Base-by-base conservation (phyloP, 1,140 invertebrate genomes). In the Laupala kohalensis region DNA sequence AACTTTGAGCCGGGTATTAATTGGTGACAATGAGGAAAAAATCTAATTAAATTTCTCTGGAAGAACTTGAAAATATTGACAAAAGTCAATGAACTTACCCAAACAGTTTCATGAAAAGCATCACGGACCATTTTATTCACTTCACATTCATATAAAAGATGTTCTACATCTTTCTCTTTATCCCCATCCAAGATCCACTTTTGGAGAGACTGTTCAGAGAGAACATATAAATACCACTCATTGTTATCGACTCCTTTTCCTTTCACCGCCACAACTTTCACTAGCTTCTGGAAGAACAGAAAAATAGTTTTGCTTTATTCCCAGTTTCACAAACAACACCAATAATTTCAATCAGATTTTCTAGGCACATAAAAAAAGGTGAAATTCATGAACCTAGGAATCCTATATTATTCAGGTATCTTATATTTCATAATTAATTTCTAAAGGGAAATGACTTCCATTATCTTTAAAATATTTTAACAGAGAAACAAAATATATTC, bases 151-250 rank as follows among this genome's bases (percentile, higher is more conserved):
- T 85, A 89, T 64, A 89, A 77, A 73, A 90, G 81, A 73, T 80
- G 83, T 76, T 88, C 87, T 29, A 80, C 76, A 69, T 86, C 84
- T 64, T 37, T 72, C 64, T 74, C 75, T 73, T 15, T 77, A 74
- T 64, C 72, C 5, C 79, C 76, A 27, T 78, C 78, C 71, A 90
- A 80, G 5, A 79, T 77, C 90, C 90, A 92, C 76, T 89, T 90
- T 77, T 92, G 90, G 13, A 92, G 76, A 26, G 83, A 84, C 67
- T 85, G 84, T 2, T 88, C 89, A 64, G 87, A 86, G 12, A 92
- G 79, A 65, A 92, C 86, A 75, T 87, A 85, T 64, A 92, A 83
- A 69, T 81, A 82, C 65, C 84, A 83, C 3, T 80, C 80, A 73
- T 81, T 76, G 26, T 74, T 81, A 64, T 83, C 80, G 29, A 75